Conservation (phyloP, 2,797 vertebrate genomes). For the Chiloscyllium punctatum region DNA sequence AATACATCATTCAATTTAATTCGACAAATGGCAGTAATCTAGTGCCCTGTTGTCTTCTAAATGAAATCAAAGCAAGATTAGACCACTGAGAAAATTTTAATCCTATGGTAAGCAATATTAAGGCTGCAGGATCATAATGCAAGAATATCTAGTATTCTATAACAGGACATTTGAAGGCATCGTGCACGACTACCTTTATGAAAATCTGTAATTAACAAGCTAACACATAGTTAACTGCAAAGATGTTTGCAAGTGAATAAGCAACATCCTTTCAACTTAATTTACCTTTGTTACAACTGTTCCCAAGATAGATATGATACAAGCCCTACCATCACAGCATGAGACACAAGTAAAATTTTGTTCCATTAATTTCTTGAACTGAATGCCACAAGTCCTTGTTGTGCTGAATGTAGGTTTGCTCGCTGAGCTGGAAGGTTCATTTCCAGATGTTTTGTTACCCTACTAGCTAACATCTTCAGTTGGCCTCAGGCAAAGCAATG, state of each 20-base stretch:
- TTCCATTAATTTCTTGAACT: background rate
- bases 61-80: slow-evolving; percentile 34
- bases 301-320: background rate
- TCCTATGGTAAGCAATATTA: background rate
- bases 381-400: no score
- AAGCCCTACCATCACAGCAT: background rate
- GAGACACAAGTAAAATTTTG: background rate
- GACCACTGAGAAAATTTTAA: background rate
- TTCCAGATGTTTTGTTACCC: no score
- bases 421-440: no score
- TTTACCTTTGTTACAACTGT: background rate
- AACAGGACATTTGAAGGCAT: background rate
- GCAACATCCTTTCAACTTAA: background rate
- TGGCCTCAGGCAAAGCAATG: no score
- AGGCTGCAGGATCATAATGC: background rate
- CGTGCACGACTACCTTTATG: background rate
- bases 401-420: background rate
- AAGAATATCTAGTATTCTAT: background rate
- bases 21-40: slow-evolving; percentile 45
- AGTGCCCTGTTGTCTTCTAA: slow-evolving; percentile 46
- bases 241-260: background rate
- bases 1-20: slow-evolving; percentile 49
- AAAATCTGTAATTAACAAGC: background rate
- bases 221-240: background rate
- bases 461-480: no score